Evolutionary conservation across 2,797 vertebrate genomes (phyloP).

Genomic region (Lophotriccus pileatus): DNA sequence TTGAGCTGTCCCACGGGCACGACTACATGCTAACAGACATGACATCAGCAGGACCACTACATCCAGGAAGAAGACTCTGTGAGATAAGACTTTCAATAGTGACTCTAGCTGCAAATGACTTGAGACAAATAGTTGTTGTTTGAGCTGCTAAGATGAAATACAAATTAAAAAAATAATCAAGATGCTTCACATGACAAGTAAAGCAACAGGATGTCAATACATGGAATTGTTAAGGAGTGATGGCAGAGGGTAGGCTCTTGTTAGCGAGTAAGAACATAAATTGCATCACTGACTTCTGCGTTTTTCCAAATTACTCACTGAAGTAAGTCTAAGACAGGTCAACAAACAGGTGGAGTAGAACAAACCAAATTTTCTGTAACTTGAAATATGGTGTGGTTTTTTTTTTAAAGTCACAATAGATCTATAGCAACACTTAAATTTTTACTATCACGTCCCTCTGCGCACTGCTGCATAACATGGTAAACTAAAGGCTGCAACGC

Average conservation of each 20-base stretch:
- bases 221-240: neutral
- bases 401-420: neutral
- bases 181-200: neutral
- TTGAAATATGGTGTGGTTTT: neutral
- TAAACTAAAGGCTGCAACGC: neutral
- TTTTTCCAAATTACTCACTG: neutral
- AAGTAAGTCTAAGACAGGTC: neutral
- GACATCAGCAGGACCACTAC: neutral
- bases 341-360: neutral
- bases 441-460: accelerated
- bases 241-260: neutral
- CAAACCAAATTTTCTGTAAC: neutral
- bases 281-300: neutral
- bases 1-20: neutral
- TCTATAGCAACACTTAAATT: neutral
- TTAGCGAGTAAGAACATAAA: neutral
- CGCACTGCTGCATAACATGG: accelerated
- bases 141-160: neutral
- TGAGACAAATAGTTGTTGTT: neutral
- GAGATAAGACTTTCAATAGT: neutral
- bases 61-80: neutral
- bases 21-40: neutral
- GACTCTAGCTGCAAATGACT: neutral
- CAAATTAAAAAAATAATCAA: neutral
- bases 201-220: neutral